Evolutionary conservation across 2,888 invertebrate genomes (phyloP), one percentile per base, ranked within the genome.

Genomic region (Cataglyphis albicans): DNA sequence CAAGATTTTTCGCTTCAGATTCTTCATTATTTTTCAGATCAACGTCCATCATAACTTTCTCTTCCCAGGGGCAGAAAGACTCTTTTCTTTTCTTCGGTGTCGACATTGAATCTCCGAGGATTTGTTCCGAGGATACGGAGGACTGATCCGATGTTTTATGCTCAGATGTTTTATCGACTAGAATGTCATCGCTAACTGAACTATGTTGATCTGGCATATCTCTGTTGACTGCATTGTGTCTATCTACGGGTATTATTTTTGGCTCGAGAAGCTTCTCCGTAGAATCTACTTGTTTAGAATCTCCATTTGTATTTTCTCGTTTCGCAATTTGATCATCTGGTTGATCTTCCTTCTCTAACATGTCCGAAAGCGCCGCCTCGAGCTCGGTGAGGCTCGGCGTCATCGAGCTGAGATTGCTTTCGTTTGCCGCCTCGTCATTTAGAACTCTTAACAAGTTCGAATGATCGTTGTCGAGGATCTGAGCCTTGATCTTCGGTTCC

Each of bases 321-420:
- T 80, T 87, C 6, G 10, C 41, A 15, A 12, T 55, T 6, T n/a
- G n/a, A n/a, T 59, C 78, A 7, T 88, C 85, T 0, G 82, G 64
- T 4, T 90, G 90, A 29, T 92, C 93, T 61, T 93, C 93, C 44
- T 90, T 92, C 82, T 94, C 94, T 29, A 94, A 85, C 92, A 94
- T 93, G 82, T 94, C 94, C 12, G 93, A 94, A n/a, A 94, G 87
- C 7, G 94, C 94, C 1, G 91, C 93, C 83, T 94, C 94, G 48
- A 94, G 84, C 84, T 94, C 94, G 25, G 92, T 93, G 64, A 94
- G 88, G 59, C 94, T 94, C 29, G 94, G 94, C 35, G 94, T 94
- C 93, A 94, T 94, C 75, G 94, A 94, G 76, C 93, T 94, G 57
- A 93, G 85, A 84, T 94, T 93, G 64, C 93, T 93, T 21, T 61